A percentile compares a stretch with the other conserved stretches of the same genome.
These are phyloP conservation scores for Lophura nycthemera DNA, from an alignment of 2,113 vertebrate species.

Conservation along the genomic window DNA sequence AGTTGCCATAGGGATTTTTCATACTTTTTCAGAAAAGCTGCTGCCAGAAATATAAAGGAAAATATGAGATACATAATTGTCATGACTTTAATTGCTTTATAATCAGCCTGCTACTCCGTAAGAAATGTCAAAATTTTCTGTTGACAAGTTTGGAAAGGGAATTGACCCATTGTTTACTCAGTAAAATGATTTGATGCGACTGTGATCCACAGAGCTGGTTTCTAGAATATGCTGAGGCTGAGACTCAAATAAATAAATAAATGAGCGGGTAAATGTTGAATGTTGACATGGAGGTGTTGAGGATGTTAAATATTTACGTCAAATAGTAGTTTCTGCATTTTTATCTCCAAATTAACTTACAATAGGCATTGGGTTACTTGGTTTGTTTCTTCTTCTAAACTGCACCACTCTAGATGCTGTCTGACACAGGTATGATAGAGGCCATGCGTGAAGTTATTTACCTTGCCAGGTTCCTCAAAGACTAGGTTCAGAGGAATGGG, in stretches of 20 bases:
- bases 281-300: not conserved
- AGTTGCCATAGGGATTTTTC: not conserved
- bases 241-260: not conserved
- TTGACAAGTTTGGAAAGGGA: constrained; percentile 4
- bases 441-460: not conserved
- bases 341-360: not conserved
- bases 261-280: not conserved
- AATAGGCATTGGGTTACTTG: not conserved
- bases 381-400: not conserved
- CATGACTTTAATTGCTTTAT: constrained; percentile 1
- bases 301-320: not conserved
- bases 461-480: not conserved
- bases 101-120: not conserved
- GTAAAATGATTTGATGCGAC: constrained; percentile 23
- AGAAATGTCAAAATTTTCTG: constrained; percentile 18
- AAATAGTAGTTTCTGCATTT: not conserved
- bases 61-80: not conserved
- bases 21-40: not conserved
- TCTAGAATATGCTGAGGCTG: constrained; percentile 7
- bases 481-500: not conserved
- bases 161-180: constrained; percentile 16
- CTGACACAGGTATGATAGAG: not conserved
- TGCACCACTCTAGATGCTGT: not conserved
- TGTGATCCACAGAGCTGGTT: not conserved
- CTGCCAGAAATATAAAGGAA: not conserved